Percentiles rank a stretch among this genome's conserved stretches.
Evolutionary conservation across 2,113 vertebrate species (phyloP).

Genomic region (Sitta europaea): DNA sequence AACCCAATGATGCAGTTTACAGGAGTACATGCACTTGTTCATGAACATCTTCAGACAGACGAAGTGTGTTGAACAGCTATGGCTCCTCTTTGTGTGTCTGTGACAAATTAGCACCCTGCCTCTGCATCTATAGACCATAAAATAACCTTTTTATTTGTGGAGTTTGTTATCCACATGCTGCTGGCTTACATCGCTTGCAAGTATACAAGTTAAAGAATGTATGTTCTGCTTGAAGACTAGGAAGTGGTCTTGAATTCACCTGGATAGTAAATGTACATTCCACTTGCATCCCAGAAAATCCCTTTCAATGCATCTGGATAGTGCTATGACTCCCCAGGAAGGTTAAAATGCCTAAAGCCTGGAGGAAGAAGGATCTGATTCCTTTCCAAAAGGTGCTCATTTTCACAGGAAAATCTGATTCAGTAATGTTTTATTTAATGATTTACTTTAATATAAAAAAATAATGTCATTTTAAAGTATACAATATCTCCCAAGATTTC

Average conservation of each 20-base stretch:
- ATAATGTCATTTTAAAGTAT: neutral
- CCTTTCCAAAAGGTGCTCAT: neutral
- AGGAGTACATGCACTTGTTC: neutral
- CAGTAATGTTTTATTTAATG: neutral
- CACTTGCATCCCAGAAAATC: neutral
- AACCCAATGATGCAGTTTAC: neutral
- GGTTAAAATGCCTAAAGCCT: neutral
- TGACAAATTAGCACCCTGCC: neutral
- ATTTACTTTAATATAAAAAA: neutral
- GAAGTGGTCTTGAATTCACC: neutral
- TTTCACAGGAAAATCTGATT: neutral
- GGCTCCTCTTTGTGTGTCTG: neutral
- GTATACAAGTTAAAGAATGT: neutral
- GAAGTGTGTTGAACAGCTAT: neutral
- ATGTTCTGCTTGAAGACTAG: neutral
- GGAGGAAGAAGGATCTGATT: neutral
- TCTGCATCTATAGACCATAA: neutral
- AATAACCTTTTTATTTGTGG: neutral
- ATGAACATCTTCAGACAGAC: neutral
- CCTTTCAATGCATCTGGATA: neutral
- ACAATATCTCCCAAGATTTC: neutral
- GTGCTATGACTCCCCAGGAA: neutral
- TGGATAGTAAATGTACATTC: neutral
- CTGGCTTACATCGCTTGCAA: neutral
- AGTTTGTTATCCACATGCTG: neutral